phyloP scores from a whole-genome alignment of 2,888 invertebrate species.

The Pilophorus perplexus region DNA sequence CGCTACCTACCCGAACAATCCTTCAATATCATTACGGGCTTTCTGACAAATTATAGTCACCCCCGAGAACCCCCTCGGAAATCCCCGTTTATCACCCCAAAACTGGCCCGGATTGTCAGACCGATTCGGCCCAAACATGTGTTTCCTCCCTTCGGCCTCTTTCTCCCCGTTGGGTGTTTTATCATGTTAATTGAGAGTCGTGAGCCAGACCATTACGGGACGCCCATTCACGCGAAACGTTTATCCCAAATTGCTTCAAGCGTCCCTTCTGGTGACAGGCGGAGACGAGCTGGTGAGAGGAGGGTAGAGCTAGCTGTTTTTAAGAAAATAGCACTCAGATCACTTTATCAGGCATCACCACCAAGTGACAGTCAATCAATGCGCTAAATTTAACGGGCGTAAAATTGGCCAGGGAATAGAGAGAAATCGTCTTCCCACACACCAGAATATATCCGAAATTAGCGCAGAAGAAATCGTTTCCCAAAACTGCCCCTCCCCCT shows the following conservation, averaged over 20 bases:
- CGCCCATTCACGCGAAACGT: neutral
- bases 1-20: neutral
- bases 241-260: neutral
- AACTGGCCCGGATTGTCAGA: neutral
- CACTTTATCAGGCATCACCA: too few species aligned
- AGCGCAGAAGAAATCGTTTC: too few species aligned
- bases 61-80: neutral
- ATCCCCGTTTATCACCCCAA: neutral
- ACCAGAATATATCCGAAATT: too few species aligned
- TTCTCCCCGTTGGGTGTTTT: neutral
- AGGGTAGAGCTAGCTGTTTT: too few species aligned
- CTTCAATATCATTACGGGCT: conserved; percentile 19
- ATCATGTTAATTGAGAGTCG: neutral
- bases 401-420: too few species aligned
- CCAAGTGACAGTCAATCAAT: too few species aligned
- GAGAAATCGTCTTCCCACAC: too few species aligned
- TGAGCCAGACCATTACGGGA: neutral
- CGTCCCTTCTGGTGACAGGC: neutral
- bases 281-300: too few species aligned
- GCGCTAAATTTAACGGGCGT: too few species aligned
- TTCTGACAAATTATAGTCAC: conserved; percentile 26
- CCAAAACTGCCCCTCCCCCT: too few species aligned
- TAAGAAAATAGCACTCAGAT: too few species aligned
- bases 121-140: neutral
- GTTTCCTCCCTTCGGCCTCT: neutral